phyloP scores from a whole-genome alignment of 2,113 vertebrate species.

The Lophochroa leadbeateri region DNA sequence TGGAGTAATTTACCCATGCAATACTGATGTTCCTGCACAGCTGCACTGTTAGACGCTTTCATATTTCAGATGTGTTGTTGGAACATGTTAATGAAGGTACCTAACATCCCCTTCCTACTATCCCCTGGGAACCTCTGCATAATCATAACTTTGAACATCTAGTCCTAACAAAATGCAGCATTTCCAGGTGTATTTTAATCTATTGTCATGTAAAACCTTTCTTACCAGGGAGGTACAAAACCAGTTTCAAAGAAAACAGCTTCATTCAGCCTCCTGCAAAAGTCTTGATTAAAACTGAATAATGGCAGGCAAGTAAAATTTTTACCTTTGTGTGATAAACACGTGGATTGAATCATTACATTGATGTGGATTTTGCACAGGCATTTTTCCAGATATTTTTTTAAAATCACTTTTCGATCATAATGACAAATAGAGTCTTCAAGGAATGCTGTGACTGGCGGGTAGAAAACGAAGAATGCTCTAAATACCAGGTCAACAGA shows the following conservation, averaged over 20 bases:
- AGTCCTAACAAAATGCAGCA: not conserved
- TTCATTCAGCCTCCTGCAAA: not conserved
- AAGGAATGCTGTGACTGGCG: not conserved
- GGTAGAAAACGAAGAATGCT: not conserved
- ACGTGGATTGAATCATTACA: not conserved
- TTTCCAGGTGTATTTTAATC: not conserved
- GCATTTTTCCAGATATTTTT: not conserved
- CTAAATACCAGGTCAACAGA: not conserved
- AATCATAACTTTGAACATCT: not conserved
- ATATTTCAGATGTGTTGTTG: not conserved
- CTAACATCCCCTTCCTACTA: not conserved
- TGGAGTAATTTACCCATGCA: not conserved
- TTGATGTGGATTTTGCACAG: not conserved
- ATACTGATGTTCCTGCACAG: not conserved
- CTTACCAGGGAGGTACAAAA: not conserved
- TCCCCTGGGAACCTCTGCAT: not conserved
- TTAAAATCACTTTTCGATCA: not conserved
- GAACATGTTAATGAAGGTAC: not conserved
- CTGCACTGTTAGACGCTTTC: not conserved
- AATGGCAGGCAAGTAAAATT: not conserved
- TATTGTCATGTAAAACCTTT: not conserved
- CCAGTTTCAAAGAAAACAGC: not conserved
- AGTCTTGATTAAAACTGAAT: not conserved
- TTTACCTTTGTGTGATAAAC: not conserved
- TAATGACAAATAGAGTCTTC: not conserved